A percentile compares a stretch with the other conserved stretches of the same genome.
These are phyloP conservation scores for Heliconius nattereri DNA, from an alignment of 1,140 invertebrate species.

Conservation along the genomic window DNA sequence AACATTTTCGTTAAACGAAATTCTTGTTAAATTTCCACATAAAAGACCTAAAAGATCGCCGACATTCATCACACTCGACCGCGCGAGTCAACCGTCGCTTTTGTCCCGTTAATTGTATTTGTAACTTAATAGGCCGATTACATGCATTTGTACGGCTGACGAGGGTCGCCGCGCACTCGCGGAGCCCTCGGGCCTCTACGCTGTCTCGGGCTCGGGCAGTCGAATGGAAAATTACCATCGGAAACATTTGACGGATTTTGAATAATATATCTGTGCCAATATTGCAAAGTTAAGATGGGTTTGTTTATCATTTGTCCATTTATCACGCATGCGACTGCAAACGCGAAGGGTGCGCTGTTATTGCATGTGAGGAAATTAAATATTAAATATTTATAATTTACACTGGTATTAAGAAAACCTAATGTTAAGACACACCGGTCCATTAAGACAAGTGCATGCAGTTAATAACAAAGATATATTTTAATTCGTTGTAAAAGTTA, in stretches of 20 bases:
- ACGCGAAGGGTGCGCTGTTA: no score
- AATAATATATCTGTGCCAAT: no score
- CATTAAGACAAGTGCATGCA: no score
- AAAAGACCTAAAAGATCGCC: neutral
- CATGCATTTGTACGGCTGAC: constrained; percentile 49
- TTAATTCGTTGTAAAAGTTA: no score
- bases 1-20: no score
- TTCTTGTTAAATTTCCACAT: no score
- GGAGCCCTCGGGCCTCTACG: constrained; percentile 38
- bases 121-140: constrained; percentile 57
- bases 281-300: no score
- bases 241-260: constrained; percentile 4
- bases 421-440: neutral
- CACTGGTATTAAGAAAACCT: neutral
- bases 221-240: constrained; percentile 36
- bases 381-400: no score
- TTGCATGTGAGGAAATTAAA: no score
- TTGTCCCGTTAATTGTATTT: constrained; percentile 58
- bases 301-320: no score
- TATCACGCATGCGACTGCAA: no score
- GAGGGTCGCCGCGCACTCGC: constrained; percentile 38
- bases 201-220: constrained; percentile 33
- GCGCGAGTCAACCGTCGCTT: constrained; percentile 41
- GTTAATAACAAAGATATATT: no score
- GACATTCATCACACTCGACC: constrained; percentile 23